phyloP scores from a whole-genome alignment of 2,888 invertebrate species.

The Sabellastarte sp. region DNA sequence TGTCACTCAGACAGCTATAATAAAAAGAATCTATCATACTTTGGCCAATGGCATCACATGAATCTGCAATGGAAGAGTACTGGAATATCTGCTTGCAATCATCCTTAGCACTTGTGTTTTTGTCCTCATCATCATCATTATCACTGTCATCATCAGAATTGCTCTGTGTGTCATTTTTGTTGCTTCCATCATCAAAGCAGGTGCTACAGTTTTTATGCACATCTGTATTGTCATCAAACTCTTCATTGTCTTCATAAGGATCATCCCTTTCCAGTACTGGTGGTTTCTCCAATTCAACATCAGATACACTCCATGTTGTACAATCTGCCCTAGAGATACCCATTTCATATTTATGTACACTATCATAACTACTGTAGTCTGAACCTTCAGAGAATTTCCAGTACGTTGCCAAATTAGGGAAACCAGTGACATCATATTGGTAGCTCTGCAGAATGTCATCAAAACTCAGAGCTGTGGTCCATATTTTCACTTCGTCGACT shows the following conservation, averaged over 20 bases:
- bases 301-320: constrained; percentile 2
- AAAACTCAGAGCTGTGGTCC: constrained; percentile 14
- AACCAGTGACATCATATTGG: background rate
- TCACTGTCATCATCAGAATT: background rate
- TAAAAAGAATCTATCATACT: background rate
- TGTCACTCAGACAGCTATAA: background rate
- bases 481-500: constrained; percentile 31
- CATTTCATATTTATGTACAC: background rate
- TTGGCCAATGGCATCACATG: background rate
- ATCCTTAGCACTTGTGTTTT: background rate
- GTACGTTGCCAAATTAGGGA: background rate
- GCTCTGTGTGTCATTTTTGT: too few relatives aligned
- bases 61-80: background rate
- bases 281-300: background rate
- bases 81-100: background rate
- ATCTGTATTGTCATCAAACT: background rate
- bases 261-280: background rate
- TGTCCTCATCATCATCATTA: background rate
- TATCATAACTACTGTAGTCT: constrained; percentile 6
- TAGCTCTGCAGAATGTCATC: background rate
- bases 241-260: background rate
- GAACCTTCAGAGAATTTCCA: constrained; percentile 26
- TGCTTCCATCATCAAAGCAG: background rate
- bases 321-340: background rate
- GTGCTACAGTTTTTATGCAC: background rate